phyloP scores from a whole-genome alignment of 2,113 vertebrate species.

The Struthidea cinerea region DNA sequence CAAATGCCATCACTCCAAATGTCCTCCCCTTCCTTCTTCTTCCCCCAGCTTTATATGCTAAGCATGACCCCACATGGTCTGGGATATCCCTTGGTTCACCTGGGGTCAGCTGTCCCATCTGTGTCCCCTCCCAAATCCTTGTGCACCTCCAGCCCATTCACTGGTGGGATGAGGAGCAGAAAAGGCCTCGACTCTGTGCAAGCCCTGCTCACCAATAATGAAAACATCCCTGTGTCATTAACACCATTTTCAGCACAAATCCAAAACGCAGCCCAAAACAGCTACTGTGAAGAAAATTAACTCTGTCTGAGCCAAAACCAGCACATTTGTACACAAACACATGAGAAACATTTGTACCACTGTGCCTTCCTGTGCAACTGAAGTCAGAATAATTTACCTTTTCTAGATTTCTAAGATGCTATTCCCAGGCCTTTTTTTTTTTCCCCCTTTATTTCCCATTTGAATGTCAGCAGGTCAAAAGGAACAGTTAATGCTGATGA shows the following conservation, averaged over 20 bases:
- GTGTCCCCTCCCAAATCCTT: background rate
- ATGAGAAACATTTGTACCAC: fast-evolving
- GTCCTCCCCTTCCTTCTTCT: background rate
- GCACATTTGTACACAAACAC: fast-evolving
- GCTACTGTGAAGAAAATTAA: background rate
- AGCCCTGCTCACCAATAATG: background rate
- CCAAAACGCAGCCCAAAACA: background rate
- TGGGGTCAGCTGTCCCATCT: background rate
- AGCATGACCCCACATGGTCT: background rate
- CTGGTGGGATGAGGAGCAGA: background rate
- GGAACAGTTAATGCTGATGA: slow-evolving; percentile 54
- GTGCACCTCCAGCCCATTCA: background rate
- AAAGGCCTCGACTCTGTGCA: background rate
- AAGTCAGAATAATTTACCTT: background rate
- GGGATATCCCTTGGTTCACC: background rate
- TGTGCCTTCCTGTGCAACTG: background rate
- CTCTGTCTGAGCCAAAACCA: background rate
- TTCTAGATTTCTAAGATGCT: background rate
- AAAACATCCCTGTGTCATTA: background rate
- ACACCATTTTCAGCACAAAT: background rate
- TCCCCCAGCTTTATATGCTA: background rate
- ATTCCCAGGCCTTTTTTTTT: background rate
- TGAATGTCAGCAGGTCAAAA: slow-evolving; percentile 56
- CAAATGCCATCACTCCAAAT: background rate
- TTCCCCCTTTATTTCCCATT: background rate